Evolutionary conservation across 1,140 invertebrate species (phyloP).

Genomic region (Nasonia longicornis): DNA sequence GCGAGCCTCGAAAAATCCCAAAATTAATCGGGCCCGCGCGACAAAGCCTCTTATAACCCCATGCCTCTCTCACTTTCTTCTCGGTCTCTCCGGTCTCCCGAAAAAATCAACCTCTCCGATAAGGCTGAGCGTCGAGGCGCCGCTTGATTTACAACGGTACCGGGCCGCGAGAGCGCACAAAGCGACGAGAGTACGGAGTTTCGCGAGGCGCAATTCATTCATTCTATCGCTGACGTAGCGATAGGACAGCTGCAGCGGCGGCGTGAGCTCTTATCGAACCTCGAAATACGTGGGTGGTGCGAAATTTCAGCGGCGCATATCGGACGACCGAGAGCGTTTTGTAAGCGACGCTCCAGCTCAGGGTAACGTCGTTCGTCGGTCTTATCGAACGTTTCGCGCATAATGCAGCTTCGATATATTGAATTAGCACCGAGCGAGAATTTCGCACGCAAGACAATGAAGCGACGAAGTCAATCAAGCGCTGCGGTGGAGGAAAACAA

Average conservation of each 20-base stretch:
- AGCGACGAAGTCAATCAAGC: not conserved
- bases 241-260: not conserved
- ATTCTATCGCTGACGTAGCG: not conserved
- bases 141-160: constrained; percentile 17
- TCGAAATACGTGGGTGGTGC: not conserved
- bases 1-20: not conserved
- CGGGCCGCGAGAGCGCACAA: not conserved
- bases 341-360: too few relatives aligned
- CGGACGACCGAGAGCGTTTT: not conserved
- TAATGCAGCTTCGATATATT: not conserved
- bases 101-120: not conserved
- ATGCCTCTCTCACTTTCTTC: not conserved
- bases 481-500: not conserved
- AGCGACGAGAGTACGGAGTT: not conserved
- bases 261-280: not conserved
- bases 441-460: not conserved
- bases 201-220: constrained; percentile 8
- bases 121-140: not conserved
- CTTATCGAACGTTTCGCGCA: too few relatives aligned
- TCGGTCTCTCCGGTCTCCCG: too few relatives aligned
- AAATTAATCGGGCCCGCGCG: not conserved
- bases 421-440: not conserved
- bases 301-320: constrained; percentile 5
- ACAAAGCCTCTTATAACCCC: too few relatives aligned
- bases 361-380: too few relatives aligned